Conservation (phyloP, 2,888 invertebrate species). For the Apotomis turbidana region DNA sequence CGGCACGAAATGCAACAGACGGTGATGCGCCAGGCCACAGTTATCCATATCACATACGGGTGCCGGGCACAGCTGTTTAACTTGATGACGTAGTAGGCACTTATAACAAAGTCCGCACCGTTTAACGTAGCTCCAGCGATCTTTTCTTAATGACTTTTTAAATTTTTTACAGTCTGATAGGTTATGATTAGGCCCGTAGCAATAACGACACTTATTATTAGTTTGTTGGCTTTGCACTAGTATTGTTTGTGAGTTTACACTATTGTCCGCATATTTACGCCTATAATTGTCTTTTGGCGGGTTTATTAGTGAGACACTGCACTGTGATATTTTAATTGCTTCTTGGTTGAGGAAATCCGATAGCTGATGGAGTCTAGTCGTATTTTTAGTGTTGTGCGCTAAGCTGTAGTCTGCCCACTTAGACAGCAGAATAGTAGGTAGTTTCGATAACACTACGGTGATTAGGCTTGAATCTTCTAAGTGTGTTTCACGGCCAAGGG, state of each 20-base stretch:
- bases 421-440: constrained; percentile 12
- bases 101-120: constrained; percentile 12
- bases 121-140: constrained; percentile 14
- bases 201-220: constrained; percentile 13
- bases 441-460: constrained; percentile 9
- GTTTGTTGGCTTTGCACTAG: constrained; percentile 6
- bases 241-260: neutral
- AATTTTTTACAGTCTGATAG: constrained; percentile 19
- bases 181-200: neutral
- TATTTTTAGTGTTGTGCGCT: neutral
- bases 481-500: neutral
- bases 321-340: constrained; percentile 7
- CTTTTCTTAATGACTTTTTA: constrained; percentile 9
- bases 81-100: constrained; percentile 9
- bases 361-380: neutral
- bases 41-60: constrained; percentile 1
- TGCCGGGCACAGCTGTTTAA: constrained; percentile 8
- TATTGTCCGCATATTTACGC: neutral
- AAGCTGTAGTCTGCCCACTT: constrained; percentile 23
- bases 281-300: neutral
- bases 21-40: constrained; percentile 10
- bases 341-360: constrained; percentile 5
- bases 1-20: neutral
- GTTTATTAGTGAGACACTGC: neutral
- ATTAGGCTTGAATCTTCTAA: neutral